Percentiles rank a stretch among this genome's conserved stretches.
phyloP scores from a whole-genome alignment of 2,888 invertebrate species.

The Drosophila longiperda region DNA sequence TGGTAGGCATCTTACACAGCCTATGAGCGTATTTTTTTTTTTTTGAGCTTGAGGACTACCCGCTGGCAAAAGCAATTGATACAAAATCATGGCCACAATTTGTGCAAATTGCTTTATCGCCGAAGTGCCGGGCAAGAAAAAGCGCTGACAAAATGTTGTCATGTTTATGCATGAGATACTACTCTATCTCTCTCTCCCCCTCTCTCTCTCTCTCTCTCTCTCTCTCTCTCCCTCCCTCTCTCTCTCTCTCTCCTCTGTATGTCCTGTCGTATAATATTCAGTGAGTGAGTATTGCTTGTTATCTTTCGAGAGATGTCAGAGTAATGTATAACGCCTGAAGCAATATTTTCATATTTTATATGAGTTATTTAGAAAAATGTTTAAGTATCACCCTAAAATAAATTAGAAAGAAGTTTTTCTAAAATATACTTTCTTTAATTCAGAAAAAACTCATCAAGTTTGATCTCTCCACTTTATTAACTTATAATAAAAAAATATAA shows the following conservation, averaged over 20 bases:
- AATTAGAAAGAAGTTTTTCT: not conserved
- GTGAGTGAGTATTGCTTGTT: not conserved
- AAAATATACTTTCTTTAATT: not conserved
- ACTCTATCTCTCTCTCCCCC: not conserved
- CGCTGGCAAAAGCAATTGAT: conserved; percentile 66
- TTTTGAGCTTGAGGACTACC: conserved; percentile 35
- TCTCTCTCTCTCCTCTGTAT: not conserved
- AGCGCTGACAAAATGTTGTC: conserved; percentile 54
- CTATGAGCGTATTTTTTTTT: conserved; percentile 63
- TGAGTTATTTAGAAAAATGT: not conserved
- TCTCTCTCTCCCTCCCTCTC: too few relatives aligned
- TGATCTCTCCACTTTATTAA: not conserved
- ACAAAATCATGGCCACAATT: conserved; percentile 76
- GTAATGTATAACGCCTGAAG: not conserved
- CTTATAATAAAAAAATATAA: not conserved
- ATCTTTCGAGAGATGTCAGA: not conserved
- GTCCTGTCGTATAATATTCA: not conserved
- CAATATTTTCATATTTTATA: too few relatives aligned
- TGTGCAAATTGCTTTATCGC: conserved; percentile 68
- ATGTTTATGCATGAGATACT: conserved; percentile 55
- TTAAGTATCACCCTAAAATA: too few relatives aligned
- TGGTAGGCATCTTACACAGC: conserved; percentile 33
- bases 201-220: too few relatives aligned
- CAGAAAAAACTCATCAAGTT: not conserved
- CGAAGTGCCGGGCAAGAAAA: conserved; percentile 31